These are phyloP conservation scores for Connochaetes taurinus DNA, from an alignment of 2,113 vertebrate species.

Conservation along the genomic window DNA sequence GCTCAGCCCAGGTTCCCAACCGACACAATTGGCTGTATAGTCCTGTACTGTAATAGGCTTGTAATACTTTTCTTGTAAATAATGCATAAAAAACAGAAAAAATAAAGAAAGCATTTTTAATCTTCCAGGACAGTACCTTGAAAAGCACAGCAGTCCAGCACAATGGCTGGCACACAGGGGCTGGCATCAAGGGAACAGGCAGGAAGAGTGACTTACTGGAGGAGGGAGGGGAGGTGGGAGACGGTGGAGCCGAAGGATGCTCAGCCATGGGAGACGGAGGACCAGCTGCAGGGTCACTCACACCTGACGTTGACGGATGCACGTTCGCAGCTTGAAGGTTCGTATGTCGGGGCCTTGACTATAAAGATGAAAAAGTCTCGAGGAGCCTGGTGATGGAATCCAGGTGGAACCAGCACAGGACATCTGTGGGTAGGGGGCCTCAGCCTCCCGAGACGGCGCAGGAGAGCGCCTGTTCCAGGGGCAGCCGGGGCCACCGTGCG, in stretches of 20 bases:
- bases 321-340: not conserved
- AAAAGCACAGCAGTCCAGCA: not conserved
- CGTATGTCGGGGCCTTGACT: not conserved
- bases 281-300: not conserved
- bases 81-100: not conserved
- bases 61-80: not conserved
- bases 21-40: not conserved
- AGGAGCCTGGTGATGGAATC: not conserved
- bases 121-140: not conserved
- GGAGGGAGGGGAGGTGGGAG: not conserved
- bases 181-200: not conserved
- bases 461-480: accelerated
- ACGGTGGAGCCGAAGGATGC: not conserved
- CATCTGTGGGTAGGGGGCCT: not conserved
- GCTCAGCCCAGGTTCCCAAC: not conserved
- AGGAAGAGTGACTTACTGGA: not conserved
- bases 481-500: accelerated
- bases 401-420: accelerated
- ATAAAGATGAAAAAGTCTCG: not conserved
- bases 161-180: not conserved
- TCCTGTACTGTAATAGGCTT: not conserved
- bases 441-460: accelerated
- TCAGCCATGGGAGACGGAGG: not conserved
- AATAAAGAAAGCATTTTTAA: not conserved
- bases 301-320: not conserved